Evolutionary conservation across 2,888 invertebrate genomes (phyloP), one percentile per base, ranked within the genome.

Genomic region (Aethes cnicana): DNA sequence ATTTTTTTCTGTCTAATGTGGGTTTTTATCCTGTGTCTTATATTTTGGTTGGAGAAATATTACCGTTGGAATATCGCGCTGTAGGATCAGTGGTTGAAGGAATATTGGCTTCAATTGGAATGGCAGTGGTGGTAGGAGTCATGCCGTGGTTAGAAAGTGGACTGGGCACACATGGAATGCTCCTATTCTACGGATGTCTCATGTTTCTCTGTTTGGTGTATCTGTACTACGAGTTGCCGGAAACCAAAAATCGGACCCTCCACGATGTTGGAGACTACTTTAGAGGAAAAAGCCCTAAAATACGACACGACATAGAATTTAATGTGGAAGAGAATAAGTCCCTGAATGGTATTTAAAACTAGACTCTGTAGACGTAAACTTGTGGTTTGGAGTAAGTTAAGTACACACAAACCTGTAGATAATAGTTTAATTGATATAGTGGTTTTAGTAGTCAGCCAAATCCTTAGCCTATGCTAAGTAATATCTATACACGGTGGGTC

Each of bases 21-120:
- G 18, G 47, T 4, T 20, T 36, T 8, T 49, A 44, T 28, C 44
- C 43, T 8, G n/a, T 44, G 3, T 21, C 44, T 12, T 55, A 26
- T 20, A 32, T 47, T 9, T 17, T 47, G 8, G 43, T 52, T 35
- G 55, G 55, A 2, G 55, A 55, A 35, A 17, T 55, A 12, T 30
- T 52, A 4, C 52, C 55, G 0, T 21, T 55, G n/a, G 55, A 55
- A 12, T 55, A 37, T 18, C 42, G 55, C 12, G 37, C 50, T 21
- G 9, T 52, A 5, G 55, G 55, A 3, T 20, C 43, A 5, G 39
- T 52, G 4, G 8, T 55, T 4, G 32, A 47, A 8, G 55, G 55
- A 5, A 16, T 46, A 4, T 17, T 41, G 9, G 14, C 7, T 4
- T 12, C 20, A 6, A 7, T 32, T 1, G 33, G 20, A 1, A 14